Percentiles rank a stretch among this genome's conserved stretches.
phyloP scores from a whole-genome alignment of 2,113 vertebrate genomes.

The Gymnocephalus cernua region DNA sequence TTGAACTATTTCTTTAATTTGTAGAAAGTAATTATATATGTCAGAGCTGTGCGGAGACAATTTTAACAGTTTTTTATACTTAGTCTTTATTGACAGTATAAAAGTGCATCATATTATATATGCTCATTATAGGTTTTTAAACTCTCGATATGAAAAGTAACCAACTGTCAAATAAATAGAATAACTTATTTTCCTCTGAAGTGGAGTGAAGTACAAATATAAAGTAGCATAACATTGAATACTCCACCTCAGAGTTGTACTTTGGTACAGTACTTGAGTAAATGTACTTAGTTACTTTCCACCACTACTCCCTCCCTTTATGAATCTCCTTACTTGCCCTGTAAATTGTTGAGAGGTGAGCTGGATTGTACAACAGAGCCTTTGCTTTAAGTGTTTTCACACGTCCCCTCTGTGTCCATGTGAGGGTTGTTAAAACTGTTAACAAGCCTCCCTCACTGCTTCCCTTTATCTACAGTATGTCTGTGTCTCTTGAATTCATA shows the following conservation, averaged over 20 bases:
- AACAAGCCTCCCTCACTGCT: constrained; percentile 31
- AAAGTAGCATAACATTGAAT: not conserved
- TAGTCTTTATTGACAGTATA: not conserved
- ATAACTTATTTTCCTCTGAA: not conserved
- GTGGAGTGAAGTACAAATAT: not conserved
- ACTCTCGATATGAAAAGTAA: not conserved
- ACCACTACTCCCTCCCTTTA: not conserved
- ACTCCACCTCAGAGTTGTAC: not conserved
- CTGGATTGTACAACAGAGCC: constrained; percentile 29
- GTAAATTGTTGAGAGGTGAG: constrained; percentile 49
- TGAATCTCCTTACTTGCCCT: not conserved
- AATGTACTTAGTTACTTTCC: not conserved
- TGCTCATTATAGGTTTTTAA: not conserved
- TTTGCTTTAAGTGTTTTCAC: constrained; percentile 47
- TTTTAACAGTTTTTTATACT: not conserved
- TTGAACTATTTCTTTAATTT: no score
- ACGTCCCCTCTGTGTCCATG: constrained; percentile 38
- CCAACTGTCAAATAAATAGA: not conserved
- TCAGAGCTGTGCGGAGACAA: no score
- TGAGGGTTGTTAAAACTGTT: constrained; percentile 54
- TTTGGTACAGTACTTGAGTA: not conserved
- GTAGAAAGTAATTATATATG: no score
- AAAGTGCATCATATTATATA: not conserved
- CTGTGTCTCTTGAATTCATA: constrained; percentile 37
- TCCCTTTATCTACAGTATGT: constrained; percentile 36